These are phyloP conservation scores for Hemibagrus wyckioides DNA, from an alignment of 2,113 vertebrate species.

Conservation along the genomic window DNA sequence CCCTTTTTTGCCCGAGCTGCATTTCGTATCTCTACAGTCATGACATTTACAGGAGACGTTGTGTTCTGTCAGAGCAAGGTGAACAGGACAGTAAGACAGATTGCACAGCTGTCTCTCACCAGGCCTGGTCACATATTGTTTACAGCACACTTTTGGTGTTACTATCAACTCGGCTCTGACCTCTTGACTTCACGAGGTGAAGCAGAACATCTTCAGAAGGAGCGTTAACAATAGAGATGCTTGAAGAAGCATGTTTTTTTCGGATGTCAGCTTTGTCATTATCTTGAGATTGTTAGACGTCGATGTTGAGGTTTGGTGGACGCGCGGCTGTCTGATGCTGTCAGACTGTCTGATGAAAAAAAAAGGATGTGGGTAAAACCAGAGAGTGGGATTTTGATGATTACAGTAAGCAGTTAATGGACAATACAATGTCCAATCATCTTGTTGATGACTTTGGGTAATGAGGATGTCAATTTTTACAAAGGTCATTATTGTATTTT, in stretches of 20 bases:
- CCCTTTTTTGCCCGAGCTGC: conserved; percentile 48
- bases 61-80: conserved; percentile 67
- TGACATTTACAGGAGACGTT: conserved; percentile 50
- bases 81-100: conserved; percentile 60
- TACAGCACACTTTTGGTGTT: conserved; percentile 67
- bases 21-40: conserved; percentile 44
- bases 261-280: conserved; percentile 55
- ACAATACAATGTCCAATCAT: neutral
- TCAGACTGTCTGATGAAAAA: neutral
- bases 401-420: neutral
- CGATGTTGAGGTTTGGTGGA: neutral
- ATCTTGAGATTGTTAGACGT: conserved; percentile 25
- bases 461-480: neutral
- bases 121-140: conserved; percentile 67
- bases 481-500: neutral
- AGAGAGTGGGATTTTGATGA: neutral
- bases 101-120: conserved; percentile 64
- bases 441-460: neutral
- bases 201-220: conserved; percentile 52
- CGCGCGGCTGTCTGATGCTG: neutral
- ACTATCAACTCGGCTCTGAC: conserved; percentile 55
- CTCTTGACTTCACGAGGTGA: conserved; percentile 61
- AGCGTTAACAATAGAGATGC: neutral
- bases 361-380: neutral
- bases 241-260: neutral